Conservation (phyloP, 1,140 invertebrate species). For the Cotesia chilonis region DNA sequence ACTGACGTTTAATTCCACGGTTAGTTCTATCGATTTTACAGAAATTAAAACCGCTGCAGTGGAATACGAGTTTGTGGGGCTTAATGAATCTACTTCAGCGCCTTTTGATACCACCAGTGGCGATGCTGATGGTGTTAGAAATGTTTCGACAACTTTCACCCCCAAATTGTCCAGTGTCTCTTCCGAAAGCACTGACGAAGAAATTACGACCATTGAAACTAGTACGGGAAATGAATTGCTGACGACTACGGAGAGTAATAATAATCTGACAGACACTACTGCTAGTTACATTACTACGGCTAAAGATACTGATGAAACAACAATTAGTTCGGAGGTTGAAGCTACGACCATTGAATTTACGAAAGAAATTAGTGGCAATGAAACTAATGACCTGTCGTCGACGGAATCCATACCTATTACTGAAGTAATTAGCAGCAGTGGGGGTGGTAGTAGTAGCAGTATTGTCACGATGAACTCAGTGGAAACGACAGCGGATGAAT, state of each 20-base stretch:
- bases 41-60: constrained; percentile 45
- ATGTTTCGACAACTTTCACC: not conserved
- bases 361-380: constrained; percentile 12
- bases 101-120: constrained; percentile 12
- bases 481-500: not conserved
- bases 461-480: not conserved
- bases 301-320: not conserved
- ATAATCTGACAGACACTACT: not conserved
- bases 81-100: constrained; percentile 37
- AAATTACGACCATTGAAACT: too few relatives aligned
- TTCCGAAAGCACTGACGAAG: not conserved
- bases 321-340: not conserved
- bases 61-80: constrained; percentile 55
- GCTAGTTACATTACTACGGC: not conserved
- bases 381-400: not conserved
- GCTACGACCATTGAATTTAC: constrained; percentile 39
- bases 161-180: not conserved
- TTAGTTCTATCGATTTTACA: constrained; percentile 4
- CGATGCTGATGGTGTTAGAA: not conserved
- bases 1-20: constrained; percentile 8
- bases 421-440: too few relatives aligned
- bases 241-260: too few relatives aligned
- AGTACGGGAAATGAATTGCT: too few relatives aligned
- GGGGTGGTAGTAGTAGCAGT: too few relatives aligned
- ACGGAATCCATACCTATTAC: not conserved